Base-by-base conservation (phyloP, 2,113 vertebrate species). In the Pterocles burchelli region DNA sequence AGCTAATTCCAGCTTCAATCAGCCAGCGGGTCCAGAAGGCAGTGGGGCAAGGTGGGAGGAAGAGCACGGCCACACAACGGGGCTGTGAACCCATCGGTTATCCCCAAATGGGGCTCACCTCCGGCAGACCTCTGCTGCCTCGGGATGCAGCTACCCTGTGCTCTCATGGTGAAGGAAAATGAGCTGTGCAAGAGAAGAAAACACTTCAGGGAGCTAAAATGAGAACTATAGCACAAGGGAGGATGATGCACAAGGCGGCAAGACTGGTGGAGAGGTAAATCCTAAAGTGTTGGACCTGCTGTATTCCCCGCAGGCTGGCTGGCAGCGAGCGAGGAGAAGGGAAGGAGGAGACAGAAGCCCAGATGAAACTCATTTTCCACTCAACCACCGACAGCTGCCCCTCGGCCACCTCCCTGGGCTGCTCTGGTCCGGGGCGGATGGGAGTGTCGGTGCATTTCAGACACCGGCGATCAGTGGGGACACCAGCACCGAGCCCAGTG, bases 401-500 rank as follows among this genome's bases (percentile, higher is more conserved):
- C 36, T 34, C 2, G 2, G n/a, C 43, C 45, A 54, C 52, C 29
- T 21, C 36, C 7, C 61, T 17, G 38, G 31, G 65, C 51, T 65
- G 72, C n/a, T 63, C 38, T 29, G 61, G 15, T 48, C 49, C 38
- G 5, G 25, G 57, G 24, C 34, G 29, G n/a, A 33, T 8, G 49
- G 52, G n/a, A 28, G 22, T 11, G 28, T 22, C 2, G 0, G 22
- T 10, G 24, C 41, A 31, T 19, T 59, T 34, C 25, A 51, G 43
- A 58, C 41, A 45, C 3, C 1, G 2, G 41, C 2, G 1, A 21
- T 5, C 55, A n/a, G 38, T 2, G 19, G 52, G 54, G 29, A 18
- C 1, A 8, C 6, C 20, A 43, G 33, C 3, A 0, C 36, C 0
- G 3, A 79, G n/a, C 24, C 54, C 9, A 20, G 6, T n/a, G 66